A percentile compares a stretch with the other conserved stretches of the same genome.
Evolutionary conservation across 2,888 invertebrate genomes (phyloP).

Genomic region (Catocala sponsa): DNA sequence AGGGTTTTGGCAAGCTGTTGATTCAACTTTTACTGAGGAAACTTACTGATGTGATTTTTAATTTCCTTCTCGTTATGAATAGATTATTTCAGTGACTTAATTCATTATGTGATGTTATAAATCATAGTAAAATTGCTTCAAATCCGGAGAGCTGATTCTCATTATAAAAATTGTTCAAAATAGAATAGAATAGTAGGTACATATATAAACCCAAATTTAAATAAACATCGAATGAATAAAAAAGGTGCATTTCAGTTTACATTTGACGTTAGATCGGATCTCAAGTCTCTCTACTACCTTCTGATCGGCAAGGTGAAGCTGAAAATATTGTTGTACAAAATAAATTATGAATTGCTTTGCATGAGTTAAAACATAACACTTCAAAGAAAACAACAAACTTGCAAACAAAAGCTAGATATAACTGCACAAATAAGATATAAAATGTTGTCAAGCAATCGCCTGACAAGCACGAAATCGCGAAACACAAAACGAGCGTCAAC

Average conservation of each 20-base stretch:
- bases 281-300: too few relatives aligned
- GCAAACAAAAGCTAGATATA: slow-evolving; percentile 43
- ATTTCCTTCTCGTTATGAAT: not conserved
- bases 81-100: not conserved
- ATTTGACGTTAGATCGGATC: too few relatives aligned
- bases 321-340: not conserved
- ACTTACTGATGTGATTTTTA: slow-evolving; percentile 16
- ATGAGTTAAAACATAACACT: not conserved
- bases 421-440: slow-evolving; percentile 60
- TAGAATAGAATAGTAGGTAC: too few relatives aligned
- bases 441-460: slow-evolving; percentile 51
- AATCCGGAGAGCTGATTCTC: too few relatives aligned
- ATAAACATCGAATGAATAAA: too few relatives aligned
- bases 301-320: too few relatives aligned
- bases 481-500: slow-evolving; percentile 80
- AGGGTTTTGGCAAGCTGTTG: slow-evolving; percentile 56
- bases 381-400: slow-evolving; percentile 15
- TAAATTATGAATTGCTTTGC: not conserved
- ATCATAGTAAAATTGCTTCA: too few relatives aligned
- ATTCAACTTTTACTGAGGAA: slow-evolving; percentile 27
- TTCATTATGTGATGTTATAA: too few relatives aligned
- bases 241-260: too few relatives aligned
- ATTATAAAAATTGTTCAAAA: too few relatives aligned
- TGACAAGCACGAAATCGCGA: slow-evolving; percentile 78
- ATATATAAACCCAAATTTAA: too few relatives aligned